Evolutionary conservation across 2,888 invertebrate genomes (phyloP), one percentile per base, ranked within the genome.

Genomic region (Agrotis exclamationis): DNA sequence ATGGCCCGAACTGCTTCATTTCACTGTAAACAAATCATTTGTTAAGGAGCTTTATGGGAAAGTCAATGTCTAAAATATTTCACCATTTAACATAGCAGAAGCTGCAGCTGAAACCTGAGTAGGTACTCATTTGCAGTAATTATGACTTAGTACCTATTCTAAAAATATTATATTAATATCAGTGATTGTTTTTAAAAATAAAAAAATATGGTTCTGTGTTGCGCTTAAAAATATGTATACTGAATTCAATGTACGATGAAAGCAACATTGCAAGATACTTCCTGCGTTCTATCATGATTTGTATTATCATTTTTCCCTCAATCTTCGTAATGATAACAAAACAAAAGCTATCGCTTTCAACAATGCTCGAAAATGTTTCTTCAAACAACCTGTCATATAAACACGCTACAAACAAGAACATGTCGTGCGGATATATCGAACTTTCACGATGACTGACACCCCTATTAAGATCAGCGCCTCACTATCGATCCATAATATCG

Each of bases 361-460:
- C 45, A n/a, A 28, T 11, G 50, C 60, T 56, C 56, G 24, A 66
- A 13, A 9, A 39, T 11, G 11, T 39, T 33, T 47, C 20, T 44
- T 20, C 24, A 63, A 59, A 62, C 57, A 33, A 53, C 54, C 58
- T 58, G 60, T 58, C 70, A 68, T 59, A 63, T 51, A 13, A 75
- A 75, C 67, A 68, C 45, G 57, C 56, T 44, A 56, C 39, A 70
- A 63, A 62, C 50, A 60, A 58, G n/a, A n/a, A 11, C n/a, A 50
- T n/a, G 20, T 47, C 48, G 20, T 53, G 24, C 56, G 0, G 11
- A 69, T 72, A 57, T 44, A 67, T 66, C 48, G 44, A 67, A 66
- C 62, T 62, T 70, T 74, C 39, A 62, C 51, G n/a, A 54, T 59
- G 60, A 67, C 50, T 62, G 80, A 74, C 58, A 64, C 20, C 56